These are phyloP conservation scores for Pterophyllum scalare DNA, from an alignment of 2,113 vertebrate species.

Conservation along the genomic window DNA sequence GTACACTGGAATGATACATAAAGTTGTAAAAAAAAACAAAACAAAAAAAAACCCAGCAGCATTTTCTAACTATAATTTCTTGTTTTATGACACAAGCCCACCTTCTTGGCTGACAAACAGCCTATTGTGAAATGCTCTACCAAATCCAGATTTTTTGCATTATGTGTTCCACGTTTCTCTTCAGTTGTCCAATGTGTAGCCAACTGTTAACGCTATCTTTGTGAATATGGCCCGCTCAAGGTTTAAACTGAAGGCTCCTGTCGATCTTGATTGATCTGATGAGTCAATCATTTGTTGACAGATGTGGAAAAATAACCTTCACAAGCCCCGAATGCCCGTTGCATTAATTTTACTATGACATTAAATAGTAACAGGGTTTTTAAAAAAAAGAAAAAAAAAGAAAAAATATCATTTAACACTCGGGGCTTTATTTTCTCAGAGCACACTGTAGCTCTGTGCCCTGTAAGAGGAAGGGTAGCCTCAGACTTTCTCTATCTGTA, in stretches of 20 bases:
- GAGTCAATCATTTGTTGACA: neutral
- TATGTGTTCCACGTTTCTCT: neutral
- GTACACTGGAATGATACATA: neutral
- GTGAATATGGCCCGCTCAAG: neutral
- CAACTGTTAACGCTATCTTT: neutral
- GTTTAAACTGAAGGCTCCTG: neutral
- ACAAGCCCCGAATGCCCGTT: neutral
- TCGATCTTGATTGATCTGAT: neutral
- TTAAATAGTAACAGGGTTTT: neutral
- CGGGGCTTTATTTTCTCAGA: neutral
- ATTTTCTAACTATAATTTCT: neutral
- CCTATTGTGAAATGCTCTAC: neutral
- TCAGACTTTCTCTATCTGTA: neutral
- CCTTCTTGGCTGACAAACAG: neutral
- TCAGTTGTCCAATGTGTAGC: neutral
- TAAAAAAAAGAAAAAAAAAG: too few species aligned
- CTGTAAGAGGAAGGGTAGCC: neutral
- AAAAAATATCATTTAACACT: neutral
- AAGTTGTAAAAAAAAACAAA: neutral
- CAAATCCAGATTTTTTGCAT: neutral
- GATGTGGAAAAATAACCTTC: neutral
- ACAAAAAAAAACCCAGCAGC: accelerated
- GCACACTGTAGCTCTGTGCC: neutral
- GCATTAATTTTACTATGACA: neutral
- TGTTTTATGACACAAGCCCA: neutral